These are phyloP conservation scores for Burhinus bistriatus DNA, from an alignment of 2,113 vertebrate genomes.

Conservation along the genomic window DNA sequence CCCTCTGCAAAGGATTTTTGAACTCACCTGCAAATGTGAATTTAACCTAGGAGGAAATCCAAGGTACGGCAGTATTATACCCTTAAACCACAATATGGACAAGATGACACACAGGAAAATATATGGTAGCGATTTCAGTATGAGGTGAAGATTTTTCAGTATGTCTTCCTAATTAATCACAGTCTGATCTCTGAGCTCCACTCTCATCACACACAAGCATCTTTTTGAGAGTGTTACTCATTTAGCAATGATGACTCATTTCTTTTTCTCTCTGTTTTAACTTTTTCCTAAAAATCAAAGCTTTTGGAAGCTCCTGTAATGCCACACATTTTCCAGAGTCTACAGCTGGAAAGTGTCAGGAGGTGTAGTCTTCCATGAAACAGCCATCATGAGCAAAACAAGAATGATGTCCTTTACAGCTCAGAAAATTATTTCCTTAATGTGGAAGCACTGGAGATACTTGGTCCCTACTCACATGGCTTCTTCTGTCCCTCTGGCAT, in stretches of 20 bases:
- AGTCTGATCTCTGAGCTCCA: not conserved
- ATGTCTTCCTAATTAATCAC: not conserved
- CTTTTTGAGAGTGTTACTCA: not conserved
- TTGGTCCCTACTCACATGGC: not conserved
- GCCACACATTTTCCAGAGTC: not conserved
- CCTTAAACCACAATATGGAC: not conserved
- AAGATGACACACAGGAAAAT: not conserved
- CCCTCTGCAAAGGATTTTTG: not conserved
- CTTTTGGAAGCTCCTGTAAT: not conserved
- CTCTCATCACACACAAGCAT: not conserved
- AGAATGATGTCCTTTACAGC: fast-evolving
- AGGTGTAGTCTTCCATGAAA: not conserved
- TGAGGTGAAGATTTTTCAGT: not conserved
- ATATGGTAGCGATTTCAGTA: not conserved
- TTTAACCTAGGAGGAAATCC: not conserved
- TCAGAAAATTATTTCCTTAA: not conserved
- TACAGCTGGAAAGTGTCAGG: not conserved
- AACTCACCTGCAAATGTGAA: not conserved
- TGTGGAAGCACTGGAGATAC: not conserved
- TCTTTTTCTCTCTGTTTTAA: not conserved
- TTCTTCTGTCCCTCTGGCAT: not conserved
- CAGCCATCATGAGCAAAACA: not conserved
- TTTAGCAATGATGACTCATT: not conserved
- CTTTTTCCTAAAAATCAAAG: not conserved
- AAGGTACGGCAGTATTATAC: not conserved